Evolutionary conservation across 1,140 invertebrate genomes (phyloP), one percentile per base, ranked within the genome.

Genomic region (Argopecten irradians): DNA sequence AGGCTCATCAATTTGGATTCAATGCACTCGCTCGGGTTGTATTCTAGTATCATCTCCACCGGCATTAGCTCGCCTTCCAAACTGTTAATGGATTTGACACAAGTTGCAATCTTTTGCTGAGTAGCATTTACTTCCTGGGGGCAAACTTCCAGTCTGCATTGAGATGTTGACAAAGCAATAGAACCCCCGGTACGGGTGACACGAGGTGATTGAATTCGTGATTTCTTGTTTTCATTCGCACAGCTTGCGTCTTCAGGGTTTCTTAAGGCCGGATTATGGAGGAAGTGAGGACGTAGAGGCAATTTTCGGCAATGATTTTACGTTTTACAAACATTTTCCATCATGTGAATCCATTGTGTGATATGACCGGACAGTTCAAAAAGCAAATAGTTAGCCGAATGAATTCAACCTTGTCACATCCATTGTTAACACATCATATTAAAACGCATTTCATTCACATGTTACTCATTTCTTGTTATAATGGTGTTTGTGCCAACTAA

Each of bases 101-200:
- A 71, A 71, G 55, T 71, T 71, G 55, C 55, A 71, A 71, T 71
- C 55, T 71, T 71, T 71, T 71, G 55, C 55, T 71, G 55, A 71
- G 55, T 71, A 71, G 55, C 55, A n/a, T 71, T n/a, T 71, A 71
- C 28, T 71, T 71, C 55, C 55, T 71, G 55, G 55, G 55, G 55
- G 22, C 55, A 71, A 71, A 71, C 55, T 71, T 71, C 55, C 55
- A 71, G 55, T 71, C n/a, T 11, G 55, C 55, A 71, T 28, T 71
- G 55, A 71, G 55, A 71, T 71, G 55, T 71, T 71, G 55, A 71
- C 55, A 71, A n/a, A 28, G 55, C 22, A 71, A 71, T 71, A 28
- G 55, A 16, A 71, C 55, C 55, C 55, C 55, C 11, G 55, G 55
- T 71, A 71, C 14, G 55, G 55, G n/a, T 71, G 55, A 71, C 55